phyloP scores from a whole-genome alignment of 2,113 vertebrate genomes.

The Nycticryphes semicollaris region DNA sequence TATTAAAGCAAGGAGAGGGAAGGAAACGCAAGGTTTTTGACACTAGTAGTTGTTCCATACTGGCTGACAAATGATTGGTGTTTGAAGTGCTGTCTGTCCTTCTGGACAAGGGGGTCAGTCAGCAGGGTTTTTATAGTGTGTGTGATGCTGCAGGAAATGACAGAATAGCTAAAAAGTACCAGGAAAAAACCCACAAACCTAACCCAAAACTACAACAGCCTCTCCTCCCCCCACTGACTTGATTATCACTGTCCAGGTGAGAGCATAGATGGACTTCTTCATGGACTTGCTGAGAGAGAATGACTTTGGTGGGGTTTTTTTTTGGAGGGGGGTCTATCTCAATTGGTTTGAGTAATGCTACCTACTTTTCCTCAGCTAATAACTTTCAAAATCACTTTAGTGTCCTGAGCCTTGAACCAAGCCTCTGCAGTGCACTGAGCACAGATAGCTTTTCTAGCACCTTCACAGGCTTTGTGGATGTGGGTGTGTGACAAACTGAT shows the following conservation, averaged over 20 bases:
- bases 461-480: background rate
- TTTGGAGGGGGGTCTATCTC: accelerated
- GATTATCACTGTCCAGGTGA: background rate
- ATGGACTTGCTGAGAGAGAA: background rate
- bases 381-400: background rate
- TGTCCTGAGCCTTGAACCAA: background rate
- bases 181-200: background rate
- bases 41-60: background rate
- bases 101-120: background rate
- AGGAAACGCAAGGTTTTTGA: background rate
- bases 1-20: background rate
- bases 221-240: too few relatives aligned
- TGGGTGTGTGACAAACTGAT: background rate
- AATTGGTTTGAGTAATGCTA: background rate
- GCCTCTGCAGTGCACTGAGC: background rate
- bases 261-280: background rate
- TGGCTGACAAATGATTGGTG: background rate
- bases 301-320: background rate
- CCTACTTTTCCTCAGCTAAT: background rate
- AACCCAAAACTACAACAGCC: background rate
- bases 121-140: background rate
- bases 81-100: background rate
- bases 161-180: background rate
- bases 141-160: background rate
- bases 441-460: background rate